These are phyloP conservation scores for Lepisosteus oculatus DNA, from an alignment of 2,113 vertebrate genomes.

Conservation along the genomic window DNA sequence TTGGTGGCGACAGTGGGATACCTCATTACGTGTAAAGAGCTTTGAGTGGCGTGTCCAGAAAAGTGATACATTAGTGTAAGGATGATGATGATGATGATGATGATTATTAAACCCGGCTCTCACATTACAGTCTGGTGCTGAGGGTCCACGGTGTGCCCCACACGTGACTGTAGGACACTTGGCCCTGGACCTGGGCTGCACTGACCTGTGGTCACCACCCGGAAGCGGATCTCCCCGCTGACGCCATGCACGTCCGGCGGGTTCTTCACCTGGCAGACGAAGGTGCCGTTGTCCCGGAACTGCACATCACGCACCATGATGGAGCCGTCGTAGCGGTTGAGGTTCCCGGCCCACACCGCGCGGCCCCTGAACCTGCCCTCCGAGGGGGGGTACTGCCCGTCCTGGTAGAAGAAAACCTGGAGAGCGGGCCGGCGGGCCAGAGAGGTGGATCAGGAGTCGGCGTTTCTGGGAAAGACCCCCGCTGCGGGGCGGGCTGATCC, in stretches of 20 bases:
- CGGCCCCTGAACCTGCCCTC: slow-evolving; percentile 72
- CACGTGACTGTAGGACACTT: too few species aligned
- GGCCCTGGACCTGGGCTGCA: rapidly evolving
- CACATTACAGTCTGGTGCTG: too few species aligned
- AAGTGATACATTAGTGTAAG: too few species aligned
- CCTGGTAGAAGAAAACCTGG: slow-evolving; percentile 81
- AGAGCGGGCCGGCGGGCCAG: background rate
- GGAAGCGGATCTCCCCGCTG: slow-evolving; percentile 72
- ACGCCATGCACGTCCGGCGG: slow-evolving; percentile 80
- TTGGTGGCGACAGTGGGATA: too few species aligned
- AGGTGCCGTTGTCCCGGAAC: slow-evolving; percentile 84
- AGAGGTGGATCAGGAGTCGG: too few species aligned
- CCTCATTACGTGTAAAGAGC: too few species aligned
- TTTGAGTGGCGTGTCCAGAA: too few species aligned
- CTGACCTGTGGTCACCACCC: slow-evolving; percentile 71
- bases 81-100: too few species aligned
- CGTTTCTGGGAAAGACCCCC: too few species aligned
- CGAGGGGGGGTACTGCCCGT: slow-evolving; percentile 53
- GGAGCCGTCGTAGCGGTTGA: slow-evolving; percentile 70
- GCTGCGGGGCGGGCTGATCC: too few species aligned
- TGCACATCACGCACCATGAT: slow-evolving; percentile 76
- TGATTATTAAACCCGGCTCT: too few species aligned
- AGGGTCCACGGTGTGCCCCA: too few species aligned
- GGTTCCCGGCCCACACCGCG: slow-evolving; percentile 80
- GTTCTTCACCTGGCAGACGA: slow-evolving; percentile 88